Percentiles rank a stretch among this genome's conserved stretches.
phyloP scores from a whole-genome alignment of 92 coral and sea anemone genomes.

The Porites lobata region DNA sequence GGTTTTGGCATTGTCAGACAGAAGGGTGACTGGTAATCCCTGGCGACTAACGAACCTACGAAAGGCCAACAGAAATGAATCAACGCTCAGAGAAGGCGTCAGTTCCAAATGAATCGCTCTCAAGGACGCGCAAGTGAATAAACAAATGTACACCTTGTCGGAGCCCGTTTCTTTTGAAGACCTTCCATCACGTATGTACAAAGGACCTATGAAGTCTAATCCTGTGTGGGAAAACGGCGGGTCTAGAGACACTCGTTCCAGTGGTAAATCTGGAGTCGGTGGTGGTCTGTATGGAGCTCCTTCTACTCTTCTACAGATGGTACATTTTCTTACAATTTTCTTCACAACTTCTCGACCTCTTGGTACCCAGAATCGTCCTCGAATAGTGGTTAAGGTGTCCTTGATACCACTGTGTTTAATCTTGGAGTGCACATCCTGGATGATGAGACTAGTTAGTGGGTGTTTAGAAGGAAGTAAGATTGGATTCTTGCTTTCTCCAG shows the following conservation, averaged over 20 bases:
- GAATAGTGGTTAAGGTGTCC: conserved; percentile 72
- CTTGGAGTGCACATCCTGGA: conserved; percentile 56
- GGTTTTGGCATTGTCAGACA: conserved; percentile 42
- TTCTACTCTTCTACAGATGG: conserved; percentile 42
- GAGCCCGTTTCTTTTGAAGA: too few relatives aligned
- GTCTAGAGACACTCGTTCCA: too few relatives aligned
- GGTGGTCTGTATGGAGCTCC: conserved; percentile 48
- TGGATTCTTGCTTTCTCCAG: conserved; percentile 57
- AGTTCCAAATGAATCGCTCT: conserved; percentile 66
- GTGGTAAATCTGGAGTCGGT: conserved; percentile 36
- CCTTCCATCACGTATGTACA: too few relatives aligned
- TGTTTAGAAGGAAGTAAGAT: conserved; percentile 61
- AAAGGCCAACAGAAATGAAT: conserved; percentile 49
- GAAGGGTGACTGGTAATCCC: conserved; percentile 27
- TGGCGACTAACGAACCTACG: conserved; percentile 34
- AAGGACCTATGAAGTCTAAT: too few relatives aligned
- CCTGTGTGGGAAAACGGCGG: too few relatives aligned
- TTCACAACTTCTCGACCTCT: conserved; percentile 60
- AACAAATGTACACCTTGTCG: too few relatives aligned
- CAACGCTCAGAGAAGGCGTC: conserved; percentile 30
- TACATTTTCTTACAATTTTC: conserved; percentile 36
- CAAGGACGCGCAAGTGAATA: conserved; percentile 59
- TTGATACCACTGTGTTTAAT: conserved; percentile 68
- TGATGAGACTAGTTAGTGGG: conserved; percentile 51
- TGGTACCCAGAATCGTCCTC: conserved; percentile 70